Conservation (phyloP, 2,888 invertebrate species). For the Drosophila hawaiiensis region DNA sequence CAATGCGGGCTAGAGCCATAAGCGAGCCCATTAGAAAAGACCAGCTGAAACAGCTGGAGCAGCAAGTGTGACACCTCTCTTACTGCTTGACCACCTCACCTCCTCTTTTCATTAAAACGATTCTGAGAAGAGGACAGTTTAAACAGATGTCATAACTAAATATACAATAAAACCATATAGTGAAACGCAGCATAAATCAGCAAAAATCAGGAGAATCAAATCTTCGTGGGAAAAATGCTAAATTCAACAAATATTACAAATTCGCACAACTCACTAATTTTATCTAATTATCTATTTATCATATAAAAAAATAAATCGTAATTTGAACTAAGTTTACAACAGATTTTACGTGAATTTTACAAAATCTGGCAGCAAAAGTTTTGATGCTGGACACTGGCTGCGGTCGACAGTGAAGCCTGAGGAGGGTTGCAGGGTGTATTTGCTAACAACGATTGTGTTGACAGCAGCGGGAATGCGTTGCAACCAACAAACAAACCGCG, state of each 20-base stretch:
- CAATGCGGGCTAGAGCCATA: conserved; percentile 62
- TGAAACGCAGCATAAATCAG: not conserved
- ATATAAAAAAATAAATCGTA: conserved; percentile 50
- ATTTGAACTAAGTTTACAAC: conserved; percentile 53
- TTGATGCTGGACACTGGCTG: conserved; percentile 47
- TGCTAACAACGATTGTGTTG: conserved; percentile 70
- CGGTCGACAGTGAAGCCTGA: conserved; percentile 16
- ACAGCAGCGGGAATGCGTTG: conserved; percentile 74
- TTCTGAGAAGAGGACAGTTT: not conserved
- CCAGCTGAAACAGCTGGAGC: not conserved
- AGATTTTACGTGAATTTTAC: conserved; percentile 73
- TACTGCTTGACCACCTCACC: not conserved
- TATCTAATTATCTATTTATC: conserved; percentile 12
- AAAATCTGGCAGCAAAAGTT: conserved; percentile 48
- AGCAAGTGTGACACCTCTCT: not conserved
- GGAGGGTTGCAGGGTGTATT: not conserved
- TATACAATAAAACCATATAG: not conserved
- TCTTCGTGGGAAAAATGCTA: not conserved
- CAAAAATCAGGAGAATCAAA: not conserved
- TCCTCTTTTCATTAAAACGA: accelerated
- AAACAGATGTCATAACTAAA: not conserved
- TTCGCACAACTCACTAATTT: not conserved
- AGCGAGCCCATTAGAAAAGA: conserved; percentile 45
- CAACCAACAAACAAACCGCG: conserved; percentile 79
- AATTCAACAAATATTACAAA: not conserved